Conservation (phyloP, 2,113 vertebrate species). For the Vidua chalybeata region DNA sequence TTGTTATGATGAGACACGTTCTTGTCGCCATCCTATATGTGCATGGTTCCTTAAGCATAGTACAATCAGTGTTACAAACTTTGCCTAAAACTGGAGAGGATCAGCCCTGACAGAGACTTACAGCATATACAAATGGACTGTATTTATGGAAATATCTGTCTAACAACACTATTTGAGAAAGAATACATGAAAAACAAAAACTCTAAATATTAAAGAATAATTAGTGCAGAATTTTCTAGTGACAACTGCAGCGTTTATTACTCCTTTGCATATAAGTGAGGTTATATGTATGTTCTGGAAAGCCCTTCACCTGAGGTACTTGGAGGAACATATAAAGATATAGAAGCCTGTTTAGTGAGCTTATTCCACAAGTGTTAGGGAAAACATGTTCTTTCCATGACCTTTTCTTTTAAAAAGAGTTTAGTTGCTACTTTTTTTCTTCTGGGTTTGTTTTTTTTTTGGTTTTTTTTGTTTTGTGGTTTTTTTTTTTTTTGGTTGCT, state of each 20-base stretch:
- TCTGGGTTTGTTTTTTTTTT: not conserved
- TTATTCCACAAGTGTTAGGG: not conserved
- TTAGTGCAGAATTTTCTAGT: not conserved
- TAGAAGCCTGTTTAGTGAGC: not conserved
- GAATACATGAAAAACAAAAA: not conserved
- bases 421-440: not conserved
- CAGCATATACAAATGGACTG: accelerated
- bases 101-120: not conserved
- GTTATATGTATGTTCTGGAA: not conserved
- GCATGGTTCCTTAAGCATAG: not conserved
- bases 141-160: not conserved
- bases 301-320: not conserved
- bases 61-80: not conserved
- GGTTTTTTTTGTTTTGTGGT: too few species aligned
- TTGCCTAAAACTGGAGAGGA: not conserved
- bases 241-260: not conserved
- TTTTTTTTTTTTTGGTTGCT: not conserved
- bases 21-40: accelerated
- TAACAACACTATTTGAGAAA: not conserved
- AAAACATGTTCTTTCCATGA: not conserved
- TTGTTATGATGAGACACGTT: not conserved
- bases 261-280: not conserved
- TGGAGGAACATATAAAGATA: not conserved
- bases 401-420: not conserved
- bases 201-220: not conserved